Base-by-base conservation (phyloP, 1,140 invertebrate species). In the Drosophila jambulina region DNA sequence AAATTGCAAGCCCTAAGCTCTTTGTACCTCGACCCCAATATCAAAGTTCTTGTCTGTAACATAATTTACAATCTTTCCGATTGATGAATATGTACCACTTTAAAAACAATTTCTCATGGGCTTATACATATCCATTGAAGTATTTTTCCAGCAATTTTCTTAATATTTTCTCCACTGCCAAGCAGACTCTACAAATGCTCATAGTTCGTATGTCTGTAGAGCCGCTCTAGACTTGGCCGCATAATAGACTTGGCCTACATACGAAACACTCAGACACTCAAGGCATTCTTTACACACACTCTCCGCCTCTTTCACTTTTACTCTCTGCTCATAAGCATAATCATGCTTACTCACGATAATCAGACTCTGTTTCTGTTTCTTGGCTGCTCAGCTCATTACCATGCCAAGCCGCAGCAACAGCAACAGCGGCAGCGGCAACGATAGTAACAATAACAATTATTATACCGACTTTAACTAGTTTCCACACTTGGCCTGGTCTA, bases 401-500 rank as follows among this genome's bases (percentile, higher is more conserved):
- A 87, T 87, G 77, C 77, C 80, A 63, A 53, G 69, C 43, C 74
- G 38, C 77, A 29, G 17, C 63, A 76, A 3, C 3, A 42, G n/a
- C n/a, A 42, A 12, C n/a, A 45, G 5, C 71, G 54, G 51, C 42
- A 29, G 29, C 54, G 32, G 34, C 74, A 61, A 69, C 58, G 46
- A 71, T 69, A 78, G 43, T 78, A 79, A 90, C 84, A 87, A 90
- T 87, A 78, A 87, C 77, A 90, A 87, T 87, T 87, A 87, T 90
- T 84, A 90, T 87, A 84, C 80, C 69, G 65, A 84, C 74, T 76
- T 88, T 81, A 88, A 85, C 85, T 90, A 90, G 85, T 90, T 90
- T 90, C 85, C 85, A 90, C 78, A 90, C 85, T 85, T 90, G 85
- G 85, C 85, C 85, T 90, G 81, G 69, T 90, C 86, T 90, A 87